Percentiles rank a stretch among this genome's conserved stretches.
These are phyloP conservation scores for Ginglymostoma cirratum DNA, from an alignment of 2,113 vertebrate species.

Conservation along the genomic window DNA sequence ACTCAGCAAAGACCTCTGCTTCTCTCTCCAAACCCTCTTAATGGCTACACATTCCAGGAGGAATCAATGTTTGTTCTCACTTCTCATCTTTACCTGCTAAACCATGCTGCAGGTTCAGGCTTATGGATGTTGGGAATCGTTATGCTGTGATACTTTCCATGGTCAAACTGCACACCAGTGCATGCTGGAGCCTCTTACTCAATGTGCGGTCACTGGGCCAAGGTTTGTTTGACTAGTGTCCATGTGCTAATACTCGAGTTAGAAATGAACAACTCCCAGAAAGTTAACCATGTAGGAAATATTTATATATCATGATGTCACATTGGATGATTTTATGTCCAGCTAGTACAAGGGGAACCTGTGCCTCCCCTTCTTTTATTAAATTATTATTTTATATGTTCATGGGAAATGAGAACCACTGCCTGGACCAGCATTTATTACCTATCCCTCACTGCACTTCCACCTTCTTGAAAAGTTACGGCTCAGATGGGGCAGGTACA, in stretches of 20 bases:
- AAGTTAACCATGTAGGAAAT: not conserved
- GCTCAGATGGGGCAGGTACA: no score
- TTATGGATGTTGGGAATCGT: not conserved
- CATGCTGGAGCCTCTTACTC: not conserved
- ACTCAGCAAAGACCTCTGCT: no score
- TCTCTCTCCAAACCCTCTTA: no score
- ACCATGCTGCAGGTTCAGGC: not conserved
- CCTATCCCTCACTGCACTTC: no score
- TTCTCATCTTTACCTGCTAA: not conserved
- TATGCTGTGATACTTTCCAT: not conserved
- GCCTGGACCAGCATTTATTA: no score
- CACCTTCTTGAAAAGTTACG: no score
- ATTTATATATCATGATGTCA: not conserved
- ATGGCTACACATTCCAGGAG: no score
- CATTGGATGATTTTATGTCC: not conserved
- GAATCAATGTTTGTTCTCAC: not conserved
- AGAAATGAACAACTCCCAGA: not conserved
- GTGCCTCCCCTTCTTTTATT: not conserved
- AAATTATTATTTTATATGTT: no score
- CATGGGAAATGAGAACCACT: no score
- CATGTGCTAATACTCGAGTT: not conserved
- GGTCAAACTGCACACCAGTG: not conserved
- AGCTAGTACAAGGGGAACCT: not conserved
- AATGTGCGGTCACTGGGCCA: not conserved
- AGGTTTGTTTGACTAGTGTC: not conserved